These are phyloP conservation scores for Saccostrea cuccullata DNA, from an alignment of 1,140 invertebrate species.

Conservation along the genomic window DNA sequence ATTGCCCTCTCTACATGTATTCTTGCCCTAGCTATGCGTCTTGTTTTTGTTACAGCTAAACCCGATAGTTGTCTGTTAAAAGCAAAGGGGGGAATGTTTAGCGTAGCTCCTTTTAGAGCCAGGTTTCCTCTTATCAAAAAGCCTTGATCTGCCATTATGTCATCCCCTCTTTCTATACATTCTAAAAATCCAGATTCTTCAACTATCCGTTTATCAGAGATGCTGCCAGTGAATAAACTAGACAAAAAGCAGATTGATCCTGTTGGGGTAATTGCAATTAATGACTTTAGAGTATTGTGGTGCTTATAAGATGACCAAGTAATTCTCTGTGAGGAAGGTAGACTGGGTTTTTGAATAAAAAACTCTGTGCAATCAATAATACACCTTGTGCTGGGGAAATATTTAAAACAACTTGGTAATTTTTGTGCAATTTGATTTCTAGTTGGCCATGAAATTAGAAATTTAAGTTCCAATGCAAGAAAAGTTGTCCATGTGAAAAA, in stretches of 20 bases:
- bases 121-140: slow-evolving; percentile 57
- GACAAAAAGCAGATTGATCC: slow-evolving; percentile 66
- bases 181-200: slow-evolving; percentile 65
- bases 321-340: slow-evolving; percentile 60
- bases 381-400: slow-evolving; percentile 31
- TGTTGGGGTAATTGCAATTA: not conserved
- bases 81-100: slow-evolving; percentile 61
- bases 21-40: slow-evolving; percentile 32
- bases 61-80: slow-evolving; percentile 40
- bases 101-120: slow-evolving; percentile 48
- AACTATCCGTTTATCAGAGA: slow-evolving; percentile 63
- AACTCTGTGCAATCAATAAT: slow-evolving; percentile 56
- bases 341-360: slow-evolving; percentile 47
- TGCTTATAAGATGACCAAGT: slow-evolving; percentile 42
- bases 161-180: slow-evolving; percentile 55
- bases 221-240: slow-evolving; percentile 64
- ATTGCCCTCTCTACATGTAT: too few species aligned
- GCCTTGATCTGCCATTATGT: slow-evolving; percentile 61
- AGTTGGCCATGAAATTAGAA: slow-evolving; percentile 28
- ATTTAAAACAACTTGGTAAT: slow-evolving; percentile 35
- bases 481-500: slow-evolving; percentile 44
- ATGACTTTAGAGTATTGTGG: too few species aligned
- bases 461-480: slow-evolving; percentile 7
- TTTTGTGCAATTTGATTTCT: slow-evolving; percentile 18
- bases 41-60: slow-evolving; percentile 33